Evolutionary conservation across 1,140 invertebrate genomes (phyloP), one percentile per base, ranked within the genome.

Genomic region (Luehdorfia chinensis): DNA sequence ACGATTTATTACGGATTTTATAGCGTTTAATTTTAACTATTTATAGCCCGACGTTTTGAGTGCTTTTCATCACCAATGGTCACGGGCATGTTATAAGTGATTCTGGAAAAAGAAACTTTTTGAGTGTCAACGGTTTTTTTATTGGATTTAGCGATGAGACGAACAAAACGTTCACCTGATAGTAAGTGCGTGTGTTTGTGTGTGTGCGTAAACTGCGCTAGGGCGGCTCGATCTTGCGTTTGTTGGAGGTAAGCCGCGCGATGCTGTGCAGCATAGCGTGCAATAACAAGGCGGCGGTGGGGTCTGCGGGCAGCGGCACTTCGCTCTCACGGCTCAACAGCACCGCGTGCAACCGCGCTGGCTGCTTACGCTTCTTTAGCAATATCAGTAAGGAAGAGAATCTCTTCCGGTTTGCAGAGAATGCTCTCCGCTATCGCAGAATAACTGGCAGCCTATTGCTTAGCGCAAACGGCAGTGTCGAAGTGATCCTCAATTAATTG

Each of bases 361-460:
- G n/a, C n/a, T n/a, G n/a, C n/a, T n/a, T n/a, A n/a, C n/a, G n/a
- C n/a, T n/a, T n/a, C 96, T 90, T 92, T 92, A 6, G 92, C 86
- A 72, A 93, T 87, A 84, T 98, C 96, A 27, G 95, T 97, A 0
- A 97, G 87, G 72, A 97, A 98, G 1, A 97, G 64, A 30, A 97
- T 89, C 33, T 95, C 88, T 13, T 90, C 87, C 9, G 92, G 71
- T 21, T 89, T 75, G 16, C 86, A 84, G 23, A 87, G 84, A 19
- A 97, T 90, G 58, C 93, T 88, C 48, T 90, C 87, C 0, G 91
- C 83, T 55, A 98, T 97, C 39, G 91, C 92, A 47, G 87, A 88
- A 63, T 96, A 97, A 48, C 94, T 96, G 4, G 85, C 60, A 2
- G 81, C 48, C 57, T 95, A 91, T 56, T 91, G 90, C 79, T 98